These are phyloP conservation scores for Girardia tigrina DNA, from an alignment of 2,888 invertebrate species.

Conservation along the genomic window DNA sequence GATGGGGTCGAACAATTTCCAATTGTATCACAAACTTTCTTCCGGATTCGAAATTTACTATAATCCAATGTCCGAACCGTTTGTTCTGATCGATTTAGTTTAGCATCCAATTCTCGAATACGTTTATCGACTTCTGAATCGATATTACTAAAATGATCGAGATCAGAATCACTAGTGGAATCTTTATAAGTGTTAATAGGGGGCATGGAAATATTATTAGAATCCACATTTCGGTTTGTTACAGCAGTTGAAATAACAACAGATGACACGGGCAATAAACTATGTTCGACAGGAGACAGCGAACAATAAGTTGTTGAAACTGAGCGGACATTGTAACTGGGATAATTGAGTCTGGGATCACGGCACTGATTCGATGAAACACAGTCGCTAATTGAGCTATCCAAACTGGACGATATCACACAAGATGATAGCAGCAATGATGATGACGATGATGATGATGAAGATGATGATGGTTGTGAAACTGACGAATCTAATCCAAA, in stretches of 20 bases:
- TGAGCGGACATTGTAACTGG: background rate
- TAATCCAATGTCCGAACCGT: conserved; percentile 25
- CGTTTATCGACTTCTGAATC: conserved; percentile 55
- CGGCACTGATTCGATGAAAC: background rate
- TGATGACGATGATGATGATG: too few relatives aligned
- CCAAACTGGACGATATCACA: background rate
- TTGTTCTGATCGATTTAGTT: conserved; percentile 54
- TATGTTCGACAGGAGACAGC: background rate
- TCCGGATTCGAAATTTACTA: conserved; percentile 33
- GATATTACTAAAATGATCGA: conserved; percentile 17
- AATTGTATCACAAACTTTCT: background rate
- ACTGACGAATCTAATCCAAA: background rate
- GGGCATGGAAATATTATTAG: background rate
- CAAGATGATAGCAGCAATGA: too few relatives aligned
- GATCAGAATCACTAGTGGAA: conserved; percentile 28
- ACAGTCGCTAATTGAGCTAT: background rate
- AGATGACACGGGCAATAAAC: background rate
- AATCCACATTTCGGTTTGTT: background rate
- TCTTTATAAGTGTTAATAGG: background rate
- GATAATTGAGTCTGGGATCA: background rate
- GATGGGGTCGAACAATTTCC: background rate
- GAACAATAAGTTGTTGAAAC: background rate
- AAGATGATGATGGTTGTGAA: background rate
- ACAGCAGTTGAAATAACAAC: background rate
- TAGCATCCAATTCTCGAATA: conserved; percentile 77